phyloP scores from a whole-genome alignment of 1,140 invertebrate species.

The Arion vulgaris region DNA sequence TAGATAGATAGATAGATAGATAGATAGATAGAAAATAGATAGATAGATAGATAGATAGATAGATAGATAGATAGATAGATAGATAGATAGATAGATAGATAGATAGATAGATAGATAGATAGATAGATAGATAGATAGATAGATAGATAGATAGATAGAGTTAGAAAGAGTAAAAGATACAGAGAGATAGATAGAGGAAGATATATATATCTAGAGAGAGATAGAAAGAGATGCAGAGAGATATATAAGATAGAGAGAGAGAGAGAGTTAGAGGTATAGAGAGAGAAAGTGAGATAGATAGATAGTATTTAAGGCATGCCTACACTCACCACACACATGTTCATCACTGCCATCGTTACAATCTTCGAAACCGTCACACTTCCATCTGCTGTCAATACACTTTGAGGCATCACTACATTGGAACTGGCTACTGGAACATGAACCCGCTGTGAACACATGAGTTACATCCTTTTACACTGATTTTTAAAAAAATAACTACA shows the following conservation, averaged over 20 bases:
- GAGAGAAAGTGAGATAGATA: not conserved
- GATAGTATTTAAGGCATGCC: no score
- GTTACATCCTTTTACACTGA: no score
- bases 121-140: not conserved
- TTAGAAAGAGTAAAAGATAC: no score
- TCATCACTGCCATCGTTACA: slow-evolving; percentile 84
- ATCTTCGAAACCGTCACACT: slow-evolving; percentile 97
- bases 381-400: slow-evolving; percentile 95
- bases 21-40: not conserved
- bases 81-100: no score
- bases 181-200: not conserved
- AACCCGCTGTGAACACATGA: slow-evolving; percentile 18
- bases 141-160: slow-evolving; percentile 4
- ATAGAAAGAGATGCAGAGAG: no score
- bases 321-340: slow-evolving; percentile 53
- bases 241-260: no score
- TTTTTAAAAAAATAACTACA: no score
- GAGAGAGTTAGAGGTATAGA: not conserved
- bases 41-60: not conserved
- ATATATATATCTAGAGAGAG: not conserved
- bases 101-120: no score
- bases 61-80: no score
- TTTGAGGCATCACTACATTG: slow-evolving; percentile 38
- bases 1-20: no score
- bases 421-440: slow-evolving; percentile 42